Percentiles rank a stretch among this genome's conserved stretches.
These are phyloP conservation scores for Poliocrania exsul DNA, from an alignment of 2,797 vertebrate species.

Conservation along the genomic window DNA sequence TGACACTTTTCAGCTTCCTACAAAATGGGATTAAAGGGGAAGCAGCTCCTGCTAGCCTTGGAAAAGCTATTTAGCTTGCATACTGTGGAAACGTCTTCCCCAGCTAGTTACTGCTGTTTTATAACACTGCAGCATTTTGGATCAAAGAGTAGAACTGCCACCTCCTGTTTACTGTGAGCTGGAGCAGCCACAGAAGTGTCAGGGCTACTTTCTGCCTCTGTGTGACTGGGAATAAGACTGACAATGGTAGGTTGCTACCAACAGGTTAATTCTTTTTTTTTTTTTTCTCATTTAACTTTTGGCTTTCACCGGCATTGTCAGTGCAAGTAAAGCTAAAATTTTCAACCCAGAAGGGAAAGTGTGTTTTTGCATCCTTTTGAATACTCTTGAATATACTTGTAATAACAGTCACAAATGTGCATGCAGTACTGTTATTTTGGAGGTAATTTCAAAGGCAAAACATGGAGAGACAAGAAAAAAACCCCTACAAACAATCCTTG, in stretches of 20 bases:
- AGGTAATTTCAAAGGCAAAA: background rate
- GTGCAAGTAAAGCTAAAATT: background rate
- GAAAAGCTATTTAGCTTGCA: slow-evolving; percentile 28
- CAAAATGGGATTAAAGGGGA: background rate
- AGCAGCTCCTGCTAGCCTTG: background rate
- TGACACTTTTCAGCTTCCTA: slow-evolving; percentile 9
- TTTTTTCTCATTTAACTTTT: background rate
- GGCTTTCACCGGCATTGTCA: background rate
- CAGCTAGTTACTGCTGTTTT: slow-evolving; percentile 13
- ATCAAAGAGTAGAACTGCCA: slow-evolving; percentile 58
- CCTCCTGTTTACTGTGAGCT: slow-evolving; percentile 44
- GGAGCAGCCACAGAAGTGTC: slow-evolving; percentile 10
- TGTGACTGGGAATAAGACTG: background rate
- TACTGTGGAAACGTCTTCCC: slow-evolving; percentile 9
- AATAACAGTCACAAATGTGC: background rate
- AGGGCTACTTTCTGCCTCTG: background rate
- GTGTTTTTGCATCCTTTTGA: background rate
- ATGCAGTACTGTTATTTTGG: background rate
- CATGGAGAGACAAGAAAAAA: background rate
- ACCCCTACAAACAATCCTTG: background rate
- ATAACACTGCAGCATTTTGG: slow-evolving; percentile 36
- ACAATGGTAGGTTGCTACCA: background rate
- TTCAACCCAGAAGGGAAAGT: background rate
- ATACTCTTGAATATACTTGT: background rate
- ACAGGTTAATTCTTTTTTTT: background rate